phyloP scores from a whole-genome alignment of 2,888 invertebrate genomes.

The Lithophane socia region DNA sequence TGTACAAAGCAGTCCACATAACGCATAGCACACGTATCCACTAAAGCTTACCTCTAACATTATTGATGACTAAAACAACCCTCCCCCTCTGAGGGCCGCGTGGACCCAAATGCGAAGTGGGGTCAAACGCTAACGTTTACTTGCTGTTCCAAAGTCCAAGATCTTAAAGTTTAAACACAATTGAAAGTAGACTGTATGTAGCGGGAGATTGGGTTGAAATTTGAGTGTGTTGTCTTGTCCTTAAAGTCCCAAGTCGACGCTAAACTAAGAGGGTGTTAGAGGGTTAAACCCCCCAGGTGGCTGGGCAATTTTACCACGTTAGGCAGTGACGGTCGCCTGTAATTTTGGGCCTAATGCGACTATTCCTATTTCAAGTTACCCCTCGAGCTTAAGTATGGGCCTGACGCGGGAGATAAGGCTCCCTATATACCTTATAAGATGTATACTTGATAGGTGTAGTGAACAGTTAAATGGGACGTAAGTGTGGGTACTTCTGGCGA shows the following conservation, averaged over 20 bases:
- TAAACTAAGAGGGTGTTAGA: slow-evolving; percentile 76
- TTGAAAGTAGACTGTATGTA: slow-evolving; percentile 38
- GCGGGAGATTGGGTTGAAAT: slow-evolving; percentile 55
- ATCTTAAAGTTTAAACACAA: slow-evolving; percentile 45
- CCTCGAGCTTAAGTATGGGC: slow-evolving; percentile 86
- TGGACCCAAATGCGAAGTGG: slow-evolving; percentile 87
- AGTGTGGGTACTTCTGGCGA: slow-evolving; percentile 53
- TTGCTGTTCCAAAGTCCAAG: slow-evolving; percentile 67
- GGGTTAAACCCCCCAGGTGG: slow-evolving; percentile 87
- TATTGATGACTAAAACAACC: slow-evolving; percentile 89
- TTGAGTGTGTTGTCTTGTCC: slow-evolving; percentile 40
- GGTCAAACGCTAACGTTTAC: slow-evolving; percentile 87
- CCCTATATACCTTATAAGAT: slow-evolving; percentile 69
- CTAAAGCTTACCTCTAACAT: slow-evolving; percentile 87
- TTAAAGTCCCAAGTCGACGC: slow-evolving; percentile 72
- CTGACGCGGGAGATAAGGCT: slow-evolving; percentile 86
- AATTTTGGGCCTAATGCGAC: slow-evolving; percentile 90
- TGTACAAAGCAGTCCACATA: slow-evolving; percentile 53
- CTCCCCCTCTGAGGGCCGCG: slow-evolving; percentile 74
- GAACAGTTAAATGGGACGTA: slow-evolving; percentile 50
- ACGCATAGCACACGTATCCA: slow-evolving; percentile 79
- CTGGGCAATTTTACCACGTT: slow-evolving; percentile 89
- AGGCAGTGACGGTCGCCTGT: slow-evolving; percentile 90
- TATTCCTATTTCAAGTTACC: slow-evolving; percentile 90
- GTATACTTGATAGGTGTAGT: slow-evolving; percentile 66